A percentile compares a stretch with the other conserved stretches of the same genome.
Evolutionary conservation across 2,113 vertebrate species (phyloP).

Genomic region (Thalassoma bifasciatum): DNA sequence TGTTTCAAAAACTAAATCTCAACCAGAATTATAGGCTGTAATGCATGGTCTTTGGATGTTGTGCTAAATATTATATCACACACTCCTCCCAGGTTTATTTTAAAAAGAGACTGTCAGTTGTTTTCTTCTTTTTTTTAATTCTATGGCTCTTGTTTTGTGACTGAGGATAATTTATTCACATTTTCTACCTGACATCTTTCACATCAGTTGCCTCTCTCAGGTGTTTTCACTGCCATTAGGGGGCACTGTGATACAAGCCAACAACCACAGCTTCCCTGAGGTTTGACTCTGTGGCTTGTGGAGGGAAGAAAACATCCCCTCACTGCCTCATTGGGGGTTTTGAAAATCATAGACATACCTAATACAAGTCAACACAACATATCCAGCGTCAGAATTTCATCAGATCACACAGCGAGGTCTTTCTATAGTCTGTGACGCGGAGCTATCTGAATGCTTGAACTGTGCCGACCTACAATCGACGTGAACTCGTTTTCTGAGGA

Average conservation of each 20-base stretch:
- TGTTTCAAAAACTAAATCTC: no score
- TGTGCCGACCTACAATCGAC: conserved; percentile 53
- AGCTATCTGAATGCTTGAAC: conserved; percentile 57
- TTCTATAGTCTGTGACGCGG: conserved; percentile 54
- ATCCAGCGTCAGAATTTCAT: conserved; percentile 64
- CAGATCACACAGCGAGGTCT: conserved; percentile 57
- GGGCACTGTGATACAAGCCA: conserved; percentile 83
- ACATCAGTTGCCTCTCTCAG: conserved; percentile 17
- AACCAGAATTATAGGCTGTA: no score
- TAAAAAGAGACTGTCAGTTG: neutral
- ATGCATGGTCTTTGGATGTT: no score
- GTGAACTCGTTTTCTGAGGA: conserved; percentile 38
- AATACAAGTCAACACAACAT: conserved; percentile 55
- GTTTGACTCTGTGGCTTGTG: conserved; percentile 40
- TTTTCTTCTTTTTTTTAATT: no score
- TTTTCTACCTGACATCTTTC: conserved; percentile 8
- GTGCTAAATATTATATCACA: no score
- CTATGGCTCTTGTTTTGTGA: conserved; percentile 6
- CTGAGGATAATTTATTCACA: conserved; percentile 26
- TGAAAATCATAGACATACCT: conserved; percentile 66
- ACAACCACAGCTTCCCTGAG: conserved; percentile 8
- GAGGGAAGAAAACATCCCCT: conserved; percentile 43
- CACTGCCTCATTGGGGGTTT: conserved; percentile 53
- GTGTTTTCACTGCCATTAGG: conserved; percentile 71
- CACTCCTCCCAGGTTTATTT: no score